phyloP scores from a whole-genome alignment of 2,888 invertebrate genomes.

The Choristoneura rosaceana region DNA sequence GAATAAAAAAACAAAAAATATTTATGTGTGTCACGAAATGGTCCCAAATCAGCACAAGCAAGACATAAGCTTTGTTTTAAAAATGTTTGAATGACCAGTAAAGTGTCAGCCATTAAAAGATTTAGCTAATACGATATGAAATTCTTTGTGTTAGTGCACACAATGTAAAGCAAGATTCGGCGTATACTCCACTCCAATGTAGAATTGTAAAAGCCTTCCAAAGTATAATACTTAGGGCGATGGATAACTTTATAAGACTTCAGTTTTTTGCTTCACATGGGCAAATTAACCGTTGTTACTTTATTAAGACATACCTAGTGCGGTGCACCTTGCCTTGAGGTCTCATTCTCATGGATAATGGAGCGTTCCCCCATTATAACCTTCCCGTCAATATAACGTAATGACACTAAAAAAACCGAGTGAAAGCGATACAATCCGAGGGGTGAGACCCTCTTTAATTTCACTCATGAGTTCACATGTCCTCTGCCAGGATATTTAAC shows the following conservation, averaged over 20 bases:
- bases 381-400: conserved; percentile 17
- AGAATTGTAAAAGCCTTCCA: too few species aligned
- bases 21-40: too few species aligned
- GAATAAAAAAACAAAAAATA: too few species aligned
- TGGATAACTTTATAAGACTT: neutral
- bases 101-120: too few species aligned
- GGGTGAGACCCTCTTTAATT: conserved; percentile 35
- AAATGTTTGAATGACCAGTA: too few species aligned
- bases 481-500: neutral
- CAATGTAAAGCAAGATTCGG: neutral
- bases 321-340: conserved; percentile 26
- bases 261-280: too few species aligned
- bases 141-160: too few species aligned
- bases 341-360: conserved; percentile 7
- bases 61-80: too few species aligned
- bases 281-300: neutral
- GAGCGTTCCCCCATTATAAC: conserved; percentile 22
- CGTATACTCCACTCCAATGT: too few species aligned
- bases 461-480: conserved; percentile 31
- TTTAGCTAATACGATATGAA: too few species aligned
- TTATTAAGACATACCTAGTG: neutral
- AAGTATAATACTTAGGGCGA: neutral
- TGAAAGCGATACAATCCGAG: conserved; percentile 35
- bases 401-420: conserved; percentile 31
- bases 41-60: too few species aligned